Evolutionary conservation across 1,140 invertebrate species (phyloP).

Genomic region (Zaprionus africanus): DNA sequence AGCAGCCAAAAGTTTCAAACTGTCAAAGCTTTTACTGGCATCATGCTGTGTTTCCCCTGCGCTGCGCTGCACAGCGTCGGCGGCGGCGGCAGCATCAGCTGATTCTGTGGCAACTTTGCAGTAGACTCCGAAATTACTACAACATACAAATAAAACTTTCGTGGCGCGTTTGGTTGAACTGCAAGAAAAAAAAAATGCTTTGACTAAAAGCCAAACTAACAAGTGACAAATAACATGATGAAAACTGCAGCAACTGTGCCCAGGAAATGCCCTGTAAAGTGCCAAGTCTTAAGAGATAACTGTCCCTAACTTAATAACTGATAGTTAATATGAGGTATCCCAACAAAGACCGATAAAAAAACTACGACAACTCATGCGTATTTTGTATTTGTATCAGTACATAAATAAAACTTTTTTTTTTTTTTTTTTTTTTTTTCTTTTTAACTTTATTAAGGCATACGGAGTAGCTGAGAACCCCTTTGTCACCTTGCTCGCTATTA

Average conservation of each 20-base stretch:
- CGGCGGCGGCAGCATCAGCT: constrained; percentile 8
- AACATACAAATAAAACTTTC: constrained; percentile 51
- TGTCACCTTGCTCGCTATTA: too few species aligned
- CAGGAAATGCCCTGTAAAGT: background rate
- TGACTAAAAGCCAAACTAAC: constrained; percentile 22
- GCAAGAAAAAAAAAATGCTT: constrained; percentile 20
- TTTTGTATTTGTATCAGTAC: too few species aligned
- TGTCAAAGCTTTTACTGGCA: constrained; percentile 38
- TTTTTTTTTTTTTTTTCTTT: too few species aligned
- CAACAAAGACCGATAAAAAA: background rate
- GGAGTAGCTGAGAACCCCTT: too few species aligned
- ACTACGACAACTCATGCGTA: too few species aligned
- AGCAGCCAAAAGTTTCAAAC: constrained; percentile 21
- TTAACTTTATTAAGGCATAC: too few species aligned
- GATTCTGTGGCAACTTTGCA: constrained; percentile 5
- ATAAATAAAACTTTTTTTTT: too few species aligned
- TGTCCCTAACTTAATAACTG: background rate
- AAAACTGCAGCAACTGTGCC: background rate
- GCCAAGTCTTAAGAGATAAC: background rate
- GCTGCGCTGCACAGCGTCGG: background rate
- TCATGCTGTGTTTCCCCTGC: background rate
- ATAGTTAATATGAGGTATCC: background rate
- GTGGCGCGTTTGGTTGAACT: constrained; percentile 22
- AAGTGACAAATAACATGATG: constrained; percentile 4
- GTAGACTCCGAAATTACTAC: constrained; percentile 40